Percentiles rank a stretch among this genome's conserved stretches.
Conservation (phyloP, 1,140 invertebrate species). For the Leptopilina boulardi region DNA sequence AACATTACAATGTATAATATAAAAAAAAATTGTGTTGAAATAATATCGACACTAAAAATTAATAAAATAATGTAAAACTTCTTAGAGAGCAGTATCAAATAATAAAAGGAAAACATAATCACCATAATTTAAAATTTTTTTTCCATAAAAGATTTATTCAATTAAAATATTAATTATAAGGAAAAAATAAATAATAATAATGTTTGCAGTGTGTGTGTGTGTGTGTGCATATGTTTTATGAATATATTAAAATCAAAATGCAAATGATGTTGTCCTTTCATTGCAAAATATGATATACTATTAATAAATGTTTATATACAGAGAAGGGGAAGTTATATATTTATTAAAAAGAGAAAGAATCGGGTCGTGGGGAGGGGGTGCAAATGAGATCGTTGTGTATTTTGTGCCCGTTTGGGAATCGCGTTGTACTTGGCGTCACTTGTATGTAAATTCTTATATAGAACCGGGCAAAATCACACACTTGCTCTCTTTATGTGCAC, state of each 20-base stretch:
- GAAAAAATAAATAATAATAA: background rate
- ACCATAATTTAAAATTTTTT: too few species aligned
- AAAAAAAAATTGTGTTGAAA: too few species aligned
- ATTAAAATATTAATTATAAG: constrained; percentile 27
- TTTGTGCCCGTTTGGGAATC: constrained; percentile 24
- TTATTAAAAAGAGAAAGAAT: background rate
- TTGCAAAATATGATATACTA: background rate
- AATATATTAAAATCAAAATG: constrained; percentile 35
- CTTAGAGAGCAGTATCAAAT: too few species aligned
- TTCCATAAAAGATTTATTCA: constrained; percentile 7
- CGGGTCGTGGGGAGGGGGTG: background rate
- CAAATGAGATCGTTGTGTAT: background rate
- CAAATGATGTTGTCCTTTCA: constrained; percentile 27
- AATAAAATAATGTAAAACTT: too few species aligned
- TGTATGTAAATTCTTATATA: constrained; percentile 14
- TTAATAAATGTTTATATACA: too few species aligned
- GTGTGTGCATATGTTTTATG: too few species aligned
- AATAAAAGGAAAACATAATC: too few species aligned
- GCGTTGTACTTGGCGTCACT: constrained; percentile 3
- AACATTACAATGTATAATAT: too few species aligned
- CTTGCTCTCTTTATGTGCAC: constrained; percentile 12
- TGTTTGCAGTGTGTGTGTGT: too few species aligned
- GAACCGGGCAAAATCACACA: constrained; percentile 21
- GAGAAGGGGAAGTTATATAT: too few species aligned
- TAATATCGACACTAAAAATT: too few species aligned